A percentile compares a stretch with the other conserved stretches of the same genome.
phyloP scores from a whole-genome alignment of 2,888 invertebrate genomes.

The Eupithecia dodoneata region DNA sequence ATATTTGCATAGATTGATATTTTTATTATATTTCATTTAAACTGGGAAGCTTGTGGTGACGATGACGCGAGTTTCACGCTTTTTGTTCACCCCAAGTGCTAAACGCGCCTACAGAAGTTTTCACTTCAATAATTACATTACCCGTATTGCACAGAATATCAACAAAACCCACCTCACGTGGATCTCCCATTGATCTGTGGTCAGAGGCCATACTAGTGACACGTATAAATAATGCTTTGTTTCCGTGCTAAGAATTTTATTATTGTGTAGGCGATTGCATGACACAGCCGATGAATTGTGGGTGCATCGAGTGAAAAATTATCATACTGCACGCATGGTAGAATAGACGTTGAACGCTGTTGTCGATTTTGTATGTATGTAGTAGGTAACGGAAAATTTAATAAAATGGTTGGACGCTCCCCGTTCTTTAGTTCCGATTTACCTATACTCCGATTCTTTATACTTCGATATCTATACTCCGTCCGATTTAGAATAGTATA shows the following conservation, averaged over 20 bases:
- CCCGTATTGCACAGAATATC: neutral
- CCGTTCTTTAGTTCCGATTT: too few relatives aligned
- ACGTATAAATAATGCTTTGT: conserved; percentile 37
- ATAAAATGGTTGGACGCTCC: neutral
- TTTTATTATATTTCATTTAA: too few relatives aligned
- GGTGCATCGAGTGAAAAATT: conserved; percentile 39
- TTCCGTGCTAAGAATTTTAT: conserved; percentile 39
- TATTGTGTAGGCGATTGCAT: conserved; percentile 36
- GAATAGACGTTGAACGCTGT: neutral
- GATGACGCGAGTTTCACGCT: too few relatives aligned
- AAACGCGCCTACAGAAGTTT: too few relatives aligned
- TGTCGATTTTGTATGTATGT: neutral
- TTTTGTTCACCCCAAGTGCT: too few relatives aligned
- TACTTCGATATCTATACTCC: too few relatives aligned
- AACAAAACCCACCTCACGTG: neutral
- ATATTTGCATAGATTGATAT: too few relatives aligned
- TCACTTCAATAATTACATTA: too few relatives aligned
- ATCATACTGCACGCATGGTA: conserved; percentile 33
- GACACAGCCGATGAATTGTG: conserved; percentile 39
- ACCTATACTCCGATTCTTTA: too few relatives aligned
- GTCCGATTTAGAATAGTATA: too few relatives aligned
- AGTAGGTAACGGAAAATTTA: neutral
- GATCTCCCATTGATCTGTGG: conserved; percentile 23
- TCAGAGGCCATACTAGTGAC: conserved; percentile 31
- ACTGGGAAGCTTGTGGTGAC: too few relatives aligned